Evolutionary conservation across 2,797 vertebrate species (phyloP).

Genomic region (Microctenopoma lineatum): DNA sequence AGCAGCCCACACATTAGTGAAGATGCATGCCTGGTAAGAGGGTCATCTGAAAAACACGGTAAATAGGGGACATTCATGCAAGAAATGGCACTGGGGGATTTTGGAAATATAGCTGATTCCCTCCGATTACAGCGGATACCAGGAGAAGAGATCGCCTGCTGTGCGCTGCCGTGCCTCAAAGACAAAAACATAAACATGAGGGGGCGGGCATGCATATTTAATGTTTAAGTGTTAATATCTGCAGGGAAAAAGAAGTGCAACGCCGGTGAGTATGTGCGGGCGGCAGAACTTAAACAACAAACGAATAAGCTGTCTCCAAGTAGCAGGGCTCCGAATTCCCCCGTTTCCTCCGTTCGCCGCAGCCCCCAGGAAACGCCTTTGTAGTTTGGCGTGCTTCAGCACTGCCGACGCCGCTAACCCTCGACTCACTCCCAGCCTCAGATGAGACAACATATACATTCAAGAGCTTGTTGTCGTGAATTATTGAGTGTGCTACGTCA

Average conservation of each 20-base stretch:
- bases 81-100: background rate
- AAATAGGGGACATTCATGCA: conserved; percentile 29
- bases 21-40: conserved; percentile 36
- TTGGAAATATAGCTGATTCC: conserved; percentile 42
- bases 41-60: conserved; percentile 31
- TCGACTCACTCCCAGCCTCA: conserved; percentile 74
- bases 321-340: conserved; percentile 63
- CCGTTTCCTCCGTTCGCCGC: conserved; percentile 61
- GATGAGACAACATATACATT: conserved; percentile 72
- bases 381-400: conserved; percentile 73
- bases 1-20: conserved; percentile 45
- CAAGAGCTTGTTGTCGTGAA: conserved; percentile 76
- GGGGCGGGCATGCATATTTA: conserved; percentile 77
- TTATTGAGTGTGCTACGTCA: conserved; percentile 73
- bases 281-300: conserved; percentile 68
- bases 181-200: conserved; percentile 72
- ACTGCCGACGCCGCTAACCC: conserved; percentile 70
- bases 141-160: conserved; percentile 37
- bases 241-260: conserved; percentile 56
- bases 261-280: conserved; percentile 50
- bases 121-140: conserved; percentile 14
- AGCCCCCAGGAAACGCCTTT: conserved; percentile 78
- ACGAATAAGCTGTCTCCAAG: conserved; percentile 71
- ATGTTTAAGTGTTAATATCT: conserved; percentile 74
- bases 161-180: conserved; percentile 52